Conservation (phyloP, 2,888 invertebrate species). For the Belgica antarctica region DNA sequence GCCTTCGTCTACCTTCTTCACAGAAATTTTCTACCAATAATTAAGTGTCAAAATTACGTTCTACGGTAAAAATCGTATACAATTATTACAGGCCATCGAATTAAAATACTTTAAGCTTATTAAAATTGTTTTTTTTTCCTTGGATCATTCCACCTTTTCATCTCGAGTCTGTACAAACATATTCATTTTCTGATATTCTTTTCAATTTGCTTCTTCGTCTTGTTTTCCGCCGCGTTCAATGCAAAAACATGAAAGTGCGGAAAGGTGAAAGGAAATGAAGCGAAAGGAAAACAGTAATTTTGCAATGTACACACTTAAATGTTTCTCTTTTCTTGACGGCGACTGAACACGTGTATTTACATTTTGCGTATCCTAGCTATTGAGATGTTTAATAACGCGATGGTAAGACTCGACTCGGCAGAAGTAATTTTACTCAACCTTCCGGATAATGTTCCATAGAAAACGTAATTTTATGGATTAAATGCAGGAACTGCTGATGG, state of each 20-base stretch:
- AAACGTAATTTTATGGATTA: too few relatives aligned
- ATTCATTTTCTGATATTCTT: background rate
- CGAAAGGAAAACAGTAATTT: slow-evolving; percentile 7
- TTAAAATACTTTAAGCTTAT: slow-evolving; percentile 25
- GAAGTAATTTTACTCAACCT: too few relatives aligned
- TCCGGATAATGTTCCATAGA: too few relatives aligned
- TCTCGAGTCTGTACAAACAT: slow-evolving; percentile 26
- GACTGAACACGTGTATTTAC: slow-evolving; percentile 2
- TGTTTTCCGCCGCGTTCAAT: background rate
- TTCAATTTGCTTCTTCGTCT: background rate
- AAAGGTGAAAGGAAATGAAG: background rate
- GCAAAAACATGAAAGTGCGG: background rate
- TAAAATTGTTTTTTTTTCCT: background rate
- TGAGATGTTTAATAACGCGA: too few relatives aligned
- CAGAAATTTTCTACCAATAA: background rate
- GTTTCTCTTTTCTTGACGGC: background rate
- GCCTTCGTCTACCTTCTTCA: background rate
- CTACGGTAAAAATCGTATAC: slow-evolving; percentile 36
- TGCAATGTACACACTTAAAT: background rate
- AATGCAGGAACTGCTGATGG: too few relatives aligned
- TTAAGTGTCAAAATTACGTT: background rate
- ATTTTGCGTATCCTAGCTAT: slow-evolving; percentile 23
- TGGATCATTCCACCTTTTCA: slow-evolving; percentile 13
- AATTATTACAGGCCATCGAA: slow-evolving; percentile 39
- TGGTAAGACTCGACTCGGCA: too few relatives aligned